Conservation (phyloP, 2,888 invertebrate species). For the Synergus umbraculus region DNA sequence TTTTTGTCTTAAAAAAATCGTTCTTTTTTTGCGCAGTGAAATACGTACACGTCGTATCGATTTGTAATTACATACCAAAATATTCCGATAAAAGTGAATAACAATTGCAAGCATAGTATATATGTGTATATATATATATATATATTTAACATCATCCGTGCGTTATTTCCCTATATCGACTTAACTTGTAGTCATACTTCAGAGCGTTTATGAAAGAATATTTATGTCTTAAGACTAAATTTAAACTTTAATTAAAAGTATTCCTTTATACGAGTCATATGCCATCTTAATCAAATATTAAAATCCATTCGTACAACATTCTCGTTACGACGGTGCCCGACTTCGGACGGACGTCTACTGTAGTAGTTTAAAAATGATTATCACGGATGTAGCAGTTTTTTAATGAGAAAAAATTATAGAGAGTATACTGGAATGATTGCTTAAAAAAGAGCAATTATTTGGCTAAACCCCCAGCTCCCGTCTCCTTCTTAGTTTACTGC, state of each 20-base stretch:
- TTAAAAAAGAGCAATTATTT: conserved; percentile 7
- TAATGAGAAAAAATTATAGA: background rate
- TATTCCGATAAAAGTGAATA: conserved; percentile 46
- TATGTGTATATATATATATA: conserved; percentile 9
- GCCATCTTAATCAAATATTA: conserved; percentile 51
- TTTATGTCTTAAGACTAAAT: conserved; percentile 44
- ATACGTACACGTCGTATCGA: conserved; percentile 43
- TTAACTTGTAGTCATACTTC: conserved; percentile 46
- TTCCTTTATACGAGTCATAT: conserved; percentile 36
- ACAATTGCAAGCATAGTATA: conserved; percentile 40
- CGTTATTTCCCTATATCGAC: conserved; percentile 46
- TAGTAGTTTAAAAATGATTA: conserved; percentile 38
- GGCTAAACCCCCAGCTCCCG: background rate
- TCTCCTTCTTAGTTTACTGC: background rate
- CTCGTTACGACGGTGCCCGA: conserved; percentile 61
- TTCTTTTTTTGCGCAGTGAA: conserved; percentile 53
- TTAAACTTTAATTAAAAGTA: conserved; percentile 27
- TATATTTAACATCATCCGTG: conserved; percentile 42
- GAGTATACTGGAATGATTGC: conserved; percentile 17
- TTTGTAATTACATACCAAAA: conserved; percentile 45
- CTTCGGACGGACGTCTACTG: conserved; percentile 67
- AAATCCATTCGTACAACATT: conserved; percentile 49
- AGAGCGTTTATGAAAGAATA: conserved; percentile 53
- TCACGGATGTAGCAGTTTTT: conserved; percentile 5
- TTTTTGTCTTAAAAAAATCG: conserved; percentile 47